Conservation (phyloP, 2,797 vertebrate species). For the Acrocephalus scirpaceus region DNA sequence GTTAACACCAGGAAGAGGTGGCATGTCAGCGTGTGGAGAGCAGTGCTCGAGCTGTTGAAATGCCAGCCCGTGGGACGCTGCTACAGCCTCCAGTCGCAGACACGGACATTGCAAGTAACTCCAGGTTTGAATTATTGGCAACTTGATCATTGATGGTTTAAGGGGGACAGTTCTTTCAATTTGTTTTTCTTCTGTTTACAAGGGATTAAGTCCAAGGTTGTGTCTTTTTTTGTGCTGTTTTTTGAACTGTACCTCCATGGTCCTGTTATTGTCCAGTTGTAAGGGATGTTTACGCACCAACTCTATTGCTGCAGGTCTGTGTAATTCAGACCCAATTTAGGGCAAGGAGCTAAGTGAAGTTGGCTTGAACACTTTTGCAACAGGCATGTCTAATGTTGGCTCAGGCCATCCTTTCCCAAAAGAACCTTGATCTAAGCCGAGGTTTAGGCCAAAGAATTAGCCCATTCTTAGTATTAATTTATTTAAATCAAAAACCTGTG, state of each 20-base stretch:
- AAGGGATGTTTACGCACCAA: conserved; percentile 69
- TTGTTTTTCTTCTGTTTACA: conserved; percentile 65
- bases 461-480: conserved; percentile 48
- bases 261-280: conserved; percentile 66
- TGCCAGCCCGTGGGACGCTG: conserved; percentile 3
- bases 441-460: conserved; percentile 64
- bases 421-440: conserved; percentile 30
- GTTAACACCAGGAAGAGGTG: conserved; percentile 38
- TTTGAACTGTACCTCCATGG: conserved; percentile 67
- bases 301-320: conserved; percentile 72
- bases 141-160: conserved; percentile 57
- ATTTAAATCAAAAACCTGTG: conserved; percentile 30
- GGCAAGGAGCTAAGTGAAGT: conserved; percentile 51
- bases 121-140: conserved; percentile 54
- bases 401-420: conserved; percentile 59
- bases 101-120: conserved; percentile 29
- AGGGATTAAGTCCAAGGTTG: conserved; percentile 47
- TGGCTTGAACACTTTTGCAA: conserved; percentile 70
- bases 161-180: conserved; percentile 54
- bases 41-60: background rate
- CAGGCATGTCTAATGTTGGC: conserved; percentile 40
- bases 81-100: conserved; percentile 13
- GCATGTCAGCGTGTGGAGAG: background rate
- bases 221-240: conserved; percentile 61
- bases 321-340: conserved; percentile 52